Percentiles rank a stretch among this genome's conserved stretches.
These are phyloP conservation scores for Rhopalosiphum nymphaeae DNA, from an alignment of 2,888 invertebrate genomes.

Conservation along the genomic window DNA sequence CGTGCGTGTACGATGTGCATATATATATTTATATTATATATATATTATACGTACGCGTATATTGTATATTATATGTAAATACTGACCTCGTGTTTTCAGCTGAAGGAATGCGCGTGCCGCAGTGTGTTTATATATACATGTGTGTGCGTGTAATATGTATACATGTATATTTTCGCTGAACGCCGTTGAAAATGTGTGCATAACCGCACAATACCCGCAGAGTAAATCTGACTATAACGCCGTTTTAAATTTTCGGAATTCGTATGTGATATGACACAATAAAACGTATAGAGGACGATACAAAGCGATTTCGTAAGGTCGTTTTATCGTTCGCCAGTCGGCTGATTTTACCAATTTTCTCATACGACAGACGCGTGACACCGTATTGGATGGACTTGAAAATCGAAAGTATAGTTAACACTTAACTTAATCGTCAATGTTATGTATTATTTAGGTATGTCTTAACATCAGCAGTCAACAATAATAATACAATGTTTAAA, in stretches of 20 bases:
- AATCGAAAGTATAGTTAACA: too few relatives aligned
- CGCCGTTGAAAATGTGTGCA: not conserved
- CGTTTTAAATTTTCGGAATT: not conserved
- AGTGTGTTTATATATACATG: not conserved
- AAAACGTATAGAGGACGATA: not conserved
- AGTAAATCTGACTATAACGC: not conserved
- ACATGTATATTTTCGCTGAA: not conserved
- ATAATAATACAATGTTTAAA: too few relatives aligned
- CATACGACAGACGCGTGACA: not conserved
- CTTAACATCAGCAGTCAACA: too few relatives aligned
- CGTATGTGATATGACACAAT: not conserved
- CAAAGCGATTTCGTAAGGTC: not conserved
- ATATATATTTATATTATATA: not conserved
- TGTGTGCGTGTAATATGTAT: not conserved
- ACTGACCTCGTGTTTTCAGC: not conserved
- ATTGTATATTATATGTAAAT: constrained; percentile 23
- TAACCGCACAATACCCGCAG: not conserved
- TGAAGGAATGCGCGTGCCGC: not conserved
- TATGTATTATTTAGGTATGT: too few relatives aligned
- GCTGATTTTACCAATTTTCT: not conserved
- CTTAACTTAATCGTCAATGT: too few relatives aligned
- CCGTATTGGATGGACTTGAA: too few relatives aligned
- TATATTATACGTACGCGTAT: not conserved
- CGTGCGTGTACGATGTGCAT: not conserved
- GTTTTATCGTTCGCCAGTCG: not conserved